Evolutionary conservation across 2,113 vertebrate species (phyloP).

Genomic region (Phrynosoma platyrhinos): DNA sequence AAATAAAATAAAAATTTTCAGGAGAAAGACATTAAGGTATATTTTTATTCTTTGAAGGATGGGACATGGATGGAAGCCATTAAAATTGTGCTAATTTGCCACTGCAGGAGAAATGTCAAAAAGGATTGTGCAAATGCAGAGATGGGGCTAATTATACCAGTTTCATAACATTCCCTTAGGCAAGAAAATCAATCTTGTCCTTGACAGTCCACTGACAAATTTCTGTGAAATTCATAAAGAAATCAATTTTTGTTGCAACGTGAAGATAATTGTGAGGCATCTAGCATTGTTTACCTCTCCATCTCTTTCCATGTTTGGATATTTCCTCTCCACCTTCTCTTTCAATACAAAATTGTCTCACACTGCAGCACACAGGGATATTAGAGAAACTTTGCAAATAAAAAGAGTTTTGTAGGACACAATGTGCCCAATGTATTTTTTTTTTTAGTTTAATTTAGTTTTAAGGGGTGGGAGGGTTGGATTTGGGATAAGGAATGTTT

Average conservation of each 20-base stretch:
- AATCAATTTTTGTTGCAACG: constrained; percentile 64
- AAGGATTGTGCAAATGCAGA: constrained; percentile 56
- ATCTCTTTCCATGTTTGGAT: neutral
- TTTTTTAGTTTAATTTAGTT: no score
- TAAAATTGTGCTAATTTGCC: constrained; percentile 37
- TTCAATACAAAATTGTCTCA: neutral
- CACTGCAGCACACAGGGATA: constrained; percentile 22
- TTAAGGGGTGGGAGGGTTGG: no score
- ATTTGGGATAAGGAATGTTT: no score
- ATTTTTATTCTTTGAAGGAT: neutral
- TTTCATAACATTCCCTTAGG: constrained; percentile 61
- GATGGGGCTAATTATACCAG: constrained; percentile 67
- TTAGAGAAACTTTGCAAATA: neutral
- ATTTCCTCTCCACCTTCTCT: neutral
- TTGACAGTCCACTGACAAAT: constrained; percentile 63
- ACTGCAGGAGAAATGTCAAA: constrained; percentile 51
- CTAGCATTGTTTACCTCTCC: neutral
- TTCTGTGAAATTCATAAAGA: constrained; percentile 67
- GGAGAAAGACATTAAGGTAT: accelerated
- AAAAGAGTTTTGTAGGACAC: constrained; percentile 1
- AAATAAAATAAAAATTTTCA: neutral
- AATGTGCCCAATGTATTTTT: neutral
- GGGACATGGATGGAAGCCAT: constrained; percentile 43
- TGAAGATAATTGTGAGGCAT: constrained; percentile 43
- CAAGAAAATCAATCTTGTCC: constrained; percentile 62